These are phyloP conservation scores for Salvelinus alpinus DNA, from an alignment of 2,113 vertebrate species.

Conservation along the genomic window DNA sequence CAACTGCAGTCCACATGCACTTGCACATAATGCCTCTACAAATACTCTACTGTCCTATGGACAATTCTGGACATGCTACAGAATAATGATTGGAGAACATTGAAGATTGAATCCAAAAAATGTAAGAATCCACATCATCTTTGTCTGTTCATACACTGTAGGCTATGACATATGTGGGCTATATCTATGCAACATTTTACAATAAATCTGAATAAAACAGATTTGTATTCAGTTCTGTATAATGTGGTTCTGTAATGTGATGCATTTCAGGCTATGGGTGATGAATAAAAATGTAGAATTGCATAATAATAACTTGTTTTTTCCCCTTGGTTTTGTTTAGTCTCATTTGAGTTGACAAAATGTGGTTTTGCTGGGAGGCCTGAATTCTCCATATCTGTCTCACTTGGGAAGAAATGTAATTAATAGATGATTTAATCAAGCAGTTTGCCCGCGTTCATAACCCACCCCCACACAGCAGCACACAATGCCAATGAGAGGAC, in stretches of 20 bases:
- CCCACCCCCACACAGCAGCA: background rate
- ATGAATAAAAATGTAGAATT: background rate
- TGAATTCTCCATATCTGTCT: background rate
- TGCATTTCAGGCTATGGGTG: background rate
- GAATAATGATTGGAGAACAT: too few species aligned
- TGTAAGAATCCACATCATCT: too few species aligned
- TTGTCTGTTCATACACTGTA: too few species aligned
- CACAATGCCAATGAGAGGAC: background rate
- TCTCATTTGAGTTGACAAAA: background rate
- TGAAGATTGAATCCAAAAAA: too few species aligned
- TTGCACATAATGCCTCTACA: background rate
- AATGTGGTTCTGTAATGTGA: background rate
- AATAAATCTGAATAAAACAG: background rate
- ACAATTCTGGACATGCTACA: too few species aligned
- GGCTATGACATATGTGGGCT: too few species aligned
- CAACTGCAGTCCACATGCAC: slow-evolving; percentile 6
- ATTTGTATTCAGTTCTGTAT: background rate
- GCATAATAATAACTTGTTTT: background rate
- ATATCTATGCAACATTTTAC: too few species aligned
- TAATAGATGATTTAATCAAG: slow-evolving; percentile 6
- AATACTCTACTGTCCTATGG: too few species aligned
- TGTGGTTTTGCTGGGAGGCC: background rate
- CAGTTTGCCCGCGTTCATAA: background rate
- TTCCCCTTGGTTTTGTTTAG: background rate
- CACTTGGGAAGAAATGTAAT: background rate